Base-by-base conservation (phyloP, 2,888 invertebrate species). In the Brenthis ino region DNA sequence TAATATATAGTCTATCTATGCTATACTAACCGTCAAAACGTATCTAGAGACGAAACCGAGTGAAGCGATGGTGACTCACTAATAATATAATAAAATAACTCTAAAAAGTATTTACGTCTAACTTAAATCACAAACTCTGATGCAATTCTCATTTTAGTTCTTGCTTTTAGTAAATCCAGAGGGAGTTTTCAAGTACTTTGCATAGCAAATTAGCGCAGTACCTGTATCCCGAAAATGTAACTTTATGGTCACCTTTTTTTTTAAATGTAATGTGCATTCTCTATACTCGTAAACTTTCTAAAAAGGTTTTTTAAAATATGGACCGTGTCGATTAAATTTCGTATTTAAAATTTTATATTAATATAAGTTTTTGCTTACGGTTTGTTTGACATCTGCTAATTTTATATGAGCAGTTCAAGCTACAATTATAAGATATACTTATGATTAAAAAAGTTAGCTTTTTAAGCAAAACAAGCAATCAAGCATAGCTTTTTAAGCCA, bases 201-300 rank as follows among this genome's bases (percentile, higher is more conserved):
- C 67, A 73, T 72, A 74, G 70, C 72, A 73, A 73, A 73, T 74
- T 74, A 72, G 70, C 68, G 55, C 63, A 47, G 64, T 72, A 65
- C 72, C 70, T 68, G 68, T 67, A 57, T 57, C 64, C 60, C 70
- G 60, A 68, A 71, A 72, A 70, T 72, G 68, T 72, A 64, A 70
- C 68, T 70, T 67, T 67, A 66, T 68, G 70, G 75, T 69, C 73
- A 65, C 64, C 65, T 69, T 70, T 68, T 69, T 70, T 70, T 69
- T 69, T 58, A 68, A 71, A 58, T 68, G 53, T 60, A 53, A 73
- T 65, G 71, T 72, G 72, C 69, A 79, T 72, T 75, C 47, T 63
- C 54, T 50, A 55, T 37, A 53, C 47, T 63, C 8, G 63, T 53
- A 3, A 16, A 37, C 20, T 37, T 33, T 5, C 33, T 14, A 37